Percentiles rank a stretch among this genome's conserved stretches.
phyloP scores from a whole-genome alignment of 2,888 invertebrate genomes.

The Cheilosia pagana region DNA sequence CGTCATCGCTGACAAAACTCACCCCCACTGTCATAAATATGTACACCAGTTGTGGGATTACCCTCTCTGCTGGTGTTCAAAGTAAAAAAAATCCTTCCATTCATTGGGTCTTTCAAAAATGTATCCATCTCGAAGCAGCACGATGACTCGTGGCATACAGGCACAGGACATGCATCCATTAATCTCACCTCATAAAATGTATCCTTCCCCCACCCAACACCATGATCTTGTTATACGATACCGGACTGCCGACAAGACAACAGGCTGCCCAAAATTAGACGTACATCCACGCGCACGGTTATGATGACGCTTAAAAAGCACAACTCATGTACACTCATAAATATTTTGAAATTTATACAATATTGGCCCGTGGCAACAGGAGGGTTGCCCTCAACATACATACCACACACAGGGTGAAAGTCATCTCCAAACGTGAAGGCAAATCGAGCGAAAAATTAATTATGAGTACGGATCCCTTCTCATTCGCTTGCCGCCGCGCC shows the following conservation, averaged over 20 bases:
- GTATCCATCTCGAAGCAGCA: slow-evolving; percentile 22
- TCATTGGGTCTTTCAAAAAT: slow-evolving; percentile 3
- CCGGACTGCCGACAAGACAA: slow-evolving; percentile 42
- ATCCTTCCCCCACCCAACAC: neutral
- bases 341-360: slow-evolving; percentile 55
- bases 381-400: slow-evolving; percentile 1
- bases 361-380: slow-evolving; percentile 19
- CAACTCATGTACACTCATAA: slow-evolving; percentile 65
- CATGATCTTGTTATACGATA: slow-evolving; percentile 61
- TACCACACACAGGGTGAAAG: slow-evolving; percentile 25
- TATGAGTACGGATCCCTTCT: slow-evolving; percentile 72
- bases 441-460: slow-evolving; percentile 76
- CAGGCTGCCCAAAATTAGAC: slow-evolving; percentile 42
- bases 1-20: slow-evolving; percentile 49
- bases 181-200: slow-evolving; percentile 69
- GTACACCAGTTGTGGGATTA: neutral
- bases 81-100: slow-evolving; percentile 26
- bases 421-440: slow-evolving; percentile 60
- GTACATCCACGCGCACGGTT: slow-evolving; percentile 1
- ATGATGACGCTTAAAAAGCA: slow-evolving; percentile 48
- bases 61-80: neutral
- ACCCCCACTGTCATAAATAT: slow-evolving; percentile 22
- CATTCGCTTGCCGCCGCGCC: slow-evolving; percentile 41
- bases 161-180: slow-evolving; percentile 54
- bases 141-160: slow-evolving; percentile 57